Percentiles rank a stretch among this genome's conserved stretches.
phyloP scores from a whole-genome alignment of 2,113 vertebrate species.

The Greenwoodochromis staneri region DNA sequence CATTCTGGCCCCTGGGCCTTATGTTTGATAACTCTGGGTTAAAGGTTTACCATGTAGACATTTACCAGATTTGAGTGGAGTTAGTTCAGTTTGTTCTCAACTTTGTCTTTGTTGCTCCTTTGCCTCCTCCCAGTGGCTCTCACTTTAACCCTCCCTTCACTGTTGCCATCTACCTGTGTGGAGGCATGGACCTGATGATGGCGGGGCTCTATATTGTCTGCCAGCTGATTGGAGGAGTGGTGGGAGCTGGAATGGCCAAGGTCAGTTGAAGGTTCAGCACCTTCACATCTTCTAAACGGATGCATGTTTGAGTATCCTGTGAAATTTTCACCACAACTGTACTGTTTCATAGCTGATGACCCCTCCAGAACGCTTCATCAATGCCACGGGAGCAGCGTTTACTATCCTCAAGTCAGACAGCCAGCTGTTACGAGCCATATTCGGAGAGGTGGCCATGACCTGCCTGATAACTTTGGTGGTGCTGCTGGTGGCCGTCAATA shows the following conservation, averaged over 20 bases:
- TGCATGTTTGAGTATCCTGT: neutral
- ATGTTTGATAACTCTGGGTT: rapidly evolving
- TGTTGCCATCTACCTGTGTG: slow-evolving; percentile 71
- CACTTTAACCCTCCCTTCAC: slow-evolving; percentile 76
- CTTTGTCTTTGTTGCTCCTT: neutral
- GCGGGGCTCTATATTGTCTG: slow-evolving; percentile 58
- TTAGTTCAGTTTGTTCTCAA: neutral
- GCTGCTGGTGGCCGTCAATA: slow-evolving; percentile 64
- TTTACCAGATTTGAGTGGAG: neutral
- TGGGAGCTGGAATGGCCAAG: slow-evolving; percentile 73
- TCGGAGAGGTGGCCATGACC: slow-evolving; percentile 72
- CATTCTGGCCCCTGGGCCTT: neutral
- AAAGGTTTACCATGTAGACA: neutral
- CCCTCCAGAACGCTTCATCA: slow-evolving; percentile 46
- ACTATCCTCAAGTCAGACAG: slow-evolving; percentile 57
- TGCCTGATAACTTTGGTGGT: slow-evolving; percentile 72
- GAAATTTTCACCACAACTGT: neutral
- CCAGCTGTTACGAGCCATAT: slow-evolving; percentile 58
- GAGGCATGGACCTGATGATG: slow-evolving; percentile 63
- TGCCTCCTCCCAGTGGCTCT: slow-evolving; percentile 51
- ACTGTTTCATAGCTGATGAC: slow-evolving; percentile 46
- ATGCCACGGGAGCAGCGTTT: slow-evolving; percentile 70
- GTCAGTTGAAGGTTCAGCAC: slow-evolving; percentile 9
- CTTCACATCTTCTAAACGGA: neutral
- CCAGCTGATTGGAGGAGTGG: slow-evolving; percentile 69